Base-by-base conservation (phyloP, 2,797 vertebrate species). In the Valencia hispanica region DNA sequence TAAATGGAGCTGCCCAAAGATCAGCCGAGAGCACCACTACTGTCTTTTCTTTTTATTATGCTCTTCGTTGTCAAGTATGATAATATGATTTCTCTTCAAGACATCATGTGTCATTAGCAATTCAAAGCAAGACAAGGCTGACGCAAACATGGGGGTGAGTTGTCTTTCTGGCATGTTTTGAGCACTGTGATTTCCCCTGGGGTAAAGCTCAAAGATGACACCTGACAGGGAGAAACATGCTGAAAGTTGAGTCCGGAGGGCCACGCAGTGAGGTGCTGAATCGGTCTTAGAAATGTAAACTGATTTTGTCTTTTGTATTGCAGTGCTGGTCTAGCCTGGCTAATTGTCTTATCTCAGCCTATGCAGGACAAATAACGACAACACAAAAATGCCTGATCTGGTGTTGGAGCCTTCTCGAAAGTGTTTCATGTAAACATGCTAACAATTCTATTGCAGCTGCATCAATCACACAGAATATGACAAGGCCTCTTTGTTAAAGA, bases 401-500 rank as follows among this genome's bases (percentile, higher is more conserved):
- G 68, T 77, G 80, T 71, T 53, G 11, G 34, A 85, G 77, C 79
- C 82, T 77, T 89, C 87, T 83, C 84, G 80, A 89, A 70, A 77
- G 89, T 85, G 89, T 89, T 88, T 85, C 91, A 91, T 94, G 93
- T 94, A 95, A 95, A 95, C 94, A 93, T 85, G 89, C 88, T 91
- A 94, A 94, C 94, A 93, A 92, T 94, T 94, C 88, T 92, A 87
- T 87, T 82, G 81, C 79, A 79, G 85, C 81, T 43, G 68, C 93
- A 96, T 96, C 94, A 95, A 95, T 96, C 94, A 95, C 79, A 74
- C 86, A 43, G 70, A 80, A 92, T 94, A 93, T 94, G 94, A 95
- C 93, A 94, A 92, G 89, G 88, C 88, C 75, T 87, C 84, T 95
- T 95, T 96, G 95, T 95, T 94, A 87, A 73, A 79, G 79, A 92